Percentiles rank a stretch among this genome's conserved stretches.
Evolutionary conservation across 2,888 invertebrate genomes (phyloP).

Genomic region (Patella ulyssiponensis): DNA sequence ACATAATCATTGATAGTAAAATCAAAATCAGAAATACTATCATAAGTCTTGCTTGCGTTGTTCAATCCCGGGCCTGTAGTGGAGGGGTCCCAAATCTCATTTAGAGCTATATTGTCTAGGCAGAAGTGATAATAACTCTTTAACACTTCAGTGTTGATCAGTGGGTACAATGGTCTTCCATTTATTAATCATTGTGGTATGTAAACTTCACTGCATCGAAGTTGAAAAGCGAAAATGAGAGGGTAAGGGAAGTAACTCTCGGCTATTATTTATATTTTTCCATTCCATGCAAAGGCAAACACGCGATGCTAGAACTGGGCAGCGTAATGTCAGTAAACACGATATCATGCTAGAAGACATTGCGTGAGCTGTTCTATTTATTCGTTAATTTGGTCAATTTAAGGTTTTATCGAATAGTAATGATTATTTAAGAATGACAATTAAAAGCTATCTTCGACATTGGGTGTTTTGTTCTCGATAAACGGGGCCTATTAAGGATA

Average conservation of each 20-base stretch:
- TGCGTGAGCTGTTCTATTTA: conserved; percentile 12
- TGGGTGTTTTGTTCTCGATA: conserved; percentile 13
- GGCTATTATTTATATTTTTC: not conserved
- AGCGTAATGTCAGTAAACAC: not conserved
- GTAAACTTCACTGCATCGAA: too few species aligned
- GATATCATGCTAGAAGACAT: not conserved
- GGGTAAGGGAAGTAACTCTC: not conserved
- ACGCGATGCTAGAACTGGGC: not conserved
- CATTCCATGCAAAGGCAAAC: not conserved
- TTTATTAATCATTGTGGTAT: too few species aligned
- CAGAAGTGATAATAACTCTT: too few species aligned
- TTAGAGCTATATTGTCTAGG: too few species aligned
- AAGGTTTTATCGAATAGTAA: conserved; percentile 13
- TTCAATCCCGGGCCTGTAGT: too few species aligned
- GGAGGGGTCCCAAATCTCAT: too few species aligned
- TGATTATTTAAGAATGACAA: conserved; percentile 13
- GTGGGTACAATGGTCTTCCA: too few species aligned
- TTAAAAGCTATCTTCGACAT: conserved; percentile 13
- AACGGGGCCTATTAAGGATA: conserved; percentile 9
- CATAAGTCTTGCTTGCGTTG: too few species aligned
- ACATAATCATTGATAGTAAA: too few species aligned
- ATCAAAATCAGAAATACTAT: too few species aligned
- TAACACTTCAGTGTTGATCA: too few species aligned
- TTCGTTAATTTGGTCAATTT: conserved; percentile 10
- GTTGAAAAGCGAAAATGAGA: too few species aligned